Conservation (phyloP, 2,113 vertebrate genomes). For the Dicaeum eximium region DNA sequence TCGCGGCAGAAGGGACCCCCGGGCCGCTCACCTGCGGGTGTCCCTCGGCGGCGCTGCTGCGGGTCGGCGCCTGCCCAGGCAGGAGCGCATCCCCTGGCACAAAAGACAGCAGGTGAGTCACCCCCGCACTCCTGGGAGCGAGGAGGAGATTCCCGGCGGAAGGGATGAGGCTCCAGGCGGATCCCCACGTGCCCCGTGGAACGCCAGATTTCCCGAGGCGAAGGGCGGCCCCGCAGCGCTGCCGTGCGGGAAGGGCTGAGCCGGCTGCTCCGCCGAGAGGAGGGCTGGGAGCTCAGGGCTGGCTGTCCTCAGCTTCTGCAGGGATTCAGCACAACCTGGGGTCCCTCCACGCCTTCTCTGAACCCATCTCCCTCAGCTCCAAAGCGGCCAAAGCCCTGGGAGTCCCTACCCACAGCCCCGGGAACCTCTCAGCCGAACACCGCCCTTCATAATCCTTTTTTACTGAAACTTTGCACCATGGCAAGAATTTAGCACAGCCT, state of each 20-base stretch:
- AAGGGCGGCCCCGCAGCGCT: background rate
- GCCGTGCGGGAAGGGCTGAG: background rate
- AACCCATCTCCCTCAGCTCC: accelerated
- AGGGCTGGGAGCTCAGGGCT: background rate
- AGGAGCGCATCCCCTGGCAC: background rate
- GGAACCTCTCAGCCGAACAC: accelerated
- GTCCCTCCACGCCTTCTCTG: background rate
- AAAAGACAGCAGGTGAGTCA: background rate
- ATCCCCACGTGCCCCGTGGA: background rate
- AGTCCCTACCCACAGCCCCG: accelerated
- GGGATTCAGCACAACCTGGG: background rate
- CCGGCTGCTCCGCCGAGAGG: background rate
- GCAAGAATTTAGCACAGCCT: background rate
- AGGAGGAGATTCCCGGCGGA: constrained; percentile 55
- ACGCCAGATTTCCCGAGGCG: background rate
- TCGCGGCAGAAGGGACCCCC: background rate
- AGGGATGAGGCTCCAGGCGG: background rate
- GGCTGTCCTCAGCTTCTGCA: background rate
- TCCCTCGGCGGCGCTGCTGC: background rate
- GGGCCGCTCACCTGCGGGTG: background rate
- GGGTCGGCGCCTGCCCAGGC: background rate
- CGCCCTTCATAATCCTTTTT: background rate
- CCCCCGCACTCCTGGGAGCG: background rate
- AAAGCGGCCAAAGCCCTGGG: background rate
- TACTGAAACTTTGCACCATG: background rate